Percentiles rank a stretch among this genome's conserved stretches.
phyloP scores from a whole-genome alignment of 1,140 invertebrate genomes.

The Neuroterus valhalla region DNA sequence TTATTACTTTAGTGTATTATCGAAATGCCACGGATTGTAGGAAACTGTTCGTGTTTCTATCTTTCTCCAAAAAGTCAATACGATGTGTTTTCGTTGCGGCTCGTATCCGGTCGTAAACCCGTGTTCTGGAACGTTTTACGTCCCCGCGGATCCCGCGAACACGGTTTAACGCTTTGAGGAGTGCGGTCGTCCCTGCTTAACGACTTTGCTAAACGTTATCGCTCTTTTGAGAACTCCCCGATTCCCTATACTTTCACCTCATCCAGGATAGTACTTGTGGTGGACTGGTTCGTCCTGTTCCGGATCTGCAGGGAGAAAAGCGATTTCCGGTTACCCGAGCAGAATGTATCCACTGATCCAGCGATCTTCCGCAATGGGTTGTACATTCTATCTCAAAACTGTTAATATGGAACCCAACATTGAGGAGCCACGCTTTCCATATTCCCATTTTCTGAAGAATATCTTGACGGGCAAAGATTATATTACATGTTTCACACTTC shows the following conservation, averaged over 20 bases:
- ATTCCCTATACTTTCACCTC: not conserved
- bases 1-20: too few species aligned
- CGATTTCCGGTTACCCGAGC: constrained; percentile 40
- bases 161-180: constrained; percentile 8
- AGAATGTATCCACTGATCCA: constrained; percentile 38
- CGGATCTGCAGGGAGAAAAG: constrained; percentile 6
- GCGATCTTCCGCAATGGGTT: not conserved
- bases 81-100: not conserved
- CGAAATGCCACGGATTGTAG: too few species aligned
- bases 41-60: not conserved
- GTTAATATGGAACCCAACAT: too few species aligned
- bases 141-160: constrained; percentile 22
- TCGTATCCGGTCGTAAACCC: constrained; percentile 8
- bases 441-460: too few species aligned
- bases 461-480: too few species aligned
- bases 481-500: too few species aligned
- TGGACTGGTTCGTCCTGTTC: constrained; percentile 4
- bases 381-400: constrained; percentile 5
- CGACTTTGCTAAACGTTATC: constrained; percentile 28
- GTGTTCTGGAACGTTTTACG: constrained; percentile 11
- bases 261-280: not conserved
- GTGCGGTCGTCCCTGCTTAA: constrained; percentile 24
- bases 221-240: constrained; percentile 24
- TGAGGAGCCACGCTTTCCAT: too few species aligned
- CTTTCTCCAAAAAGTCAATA: not conserved